Evolutionary conservation across 2,797 vertebrate species (phyloP).

Genomic region (Diplodus sargus): DNA sequence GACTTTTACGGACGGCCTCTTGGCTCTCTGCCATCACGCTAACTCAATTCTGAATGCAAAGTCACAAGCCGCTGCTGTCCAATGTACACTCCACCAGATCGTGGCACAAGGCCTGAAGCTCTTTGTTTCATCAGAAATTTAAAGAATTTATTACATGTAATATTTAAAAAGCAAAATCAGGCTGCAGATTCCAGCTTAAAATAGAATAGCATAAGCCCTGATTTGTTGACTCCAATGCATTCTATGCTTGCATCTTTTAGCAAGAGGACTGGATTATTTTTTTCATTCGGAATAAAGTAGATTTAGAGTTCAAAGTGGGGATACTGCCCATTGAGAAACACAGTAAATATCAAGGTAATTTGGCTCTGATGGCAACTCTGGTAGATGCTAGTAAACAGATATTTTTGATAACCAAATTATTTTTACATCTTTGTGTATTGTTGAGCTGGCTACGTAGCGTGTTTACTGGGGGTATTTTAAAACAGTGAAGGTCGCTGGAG

Average conservation of each 20-base stretch:
- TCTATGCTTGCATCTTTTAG: neutral
- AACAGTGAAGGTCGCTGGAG: neutral
- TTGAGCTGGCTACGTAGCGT: neutral
- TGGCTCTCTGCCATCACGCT: too few relatives aligned
- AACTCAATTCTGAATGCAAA: neutral
- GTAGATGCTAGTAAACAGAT: neutral
- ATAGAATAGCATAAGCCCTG: neutral
- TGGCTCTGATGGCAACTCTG: neutral
- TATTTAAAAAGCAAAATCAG: constrained; percentile 28
- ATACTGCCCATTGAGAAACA: neutral
- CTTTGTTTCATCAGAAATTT: constrained; percentile 13
- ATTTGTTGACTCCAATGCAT: constrained; percentile 3
- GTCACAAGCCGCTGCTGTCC: constrained; percentile 17
- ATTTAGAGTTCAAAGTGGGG: neutral
- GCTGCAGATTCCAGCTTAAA: neutral
- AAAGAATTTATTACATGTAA: neutral
- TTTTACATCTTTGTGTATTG: neutral
- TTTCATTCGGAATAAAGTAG: neutral
- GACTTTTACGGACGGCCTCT: too few relatives aligned
- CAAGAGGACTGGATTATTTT: neutral
- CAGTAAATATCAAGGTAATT: neutral
- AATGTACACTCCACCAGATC: constrained; percentile 26
- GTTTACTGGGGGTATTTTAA: neutral
- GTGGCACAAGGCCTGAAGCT: neutral
- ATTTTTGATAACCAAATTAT: neutral